These are phyloP conservation scores for Urocitellus parryii DNA, from an alignment of 2,113 vertebrate species.

Conservation along the genomic window DNA sequence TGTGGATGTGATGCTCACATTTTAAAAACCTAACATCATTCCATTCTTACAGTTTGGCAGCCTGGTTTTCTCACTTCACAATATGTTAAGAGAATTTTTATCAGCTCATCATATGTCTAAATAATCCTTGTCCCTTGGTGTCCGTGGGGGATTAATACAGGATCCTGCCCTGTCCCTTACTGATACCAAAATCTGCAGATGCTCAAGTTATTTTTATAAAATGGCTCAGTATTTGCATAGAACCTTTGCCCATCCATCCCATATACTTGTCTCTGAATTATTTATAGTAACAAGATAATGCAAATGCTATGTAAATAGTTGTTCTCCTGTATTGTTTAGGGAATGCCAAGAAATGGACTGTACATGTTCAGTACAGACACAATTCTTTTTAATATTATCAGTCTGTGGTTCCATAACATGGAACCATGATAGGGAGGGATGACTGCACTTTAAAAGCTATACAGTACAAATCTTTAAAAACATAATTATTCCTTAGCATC, in stretches of 20 bases:
- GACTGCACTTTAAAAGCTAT: background rate
- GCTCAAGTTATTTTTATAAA: background rate
- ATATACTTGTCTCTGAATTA: background rate
- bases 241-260: background rate
- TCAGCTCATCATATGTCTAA: background rate
- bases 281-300: background rate
- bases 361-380: background rate
- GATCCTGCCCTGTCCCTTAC: fast-evolving
- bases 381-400: background rate
- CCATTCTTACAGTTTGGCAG: background rate
- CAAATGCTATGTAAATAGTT: background rate
- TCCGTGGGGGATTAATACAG: background rate
- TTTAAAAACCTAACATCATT: background rate
- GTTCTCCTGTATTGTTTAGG: background rate
- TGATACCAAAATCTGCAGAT: background rate
- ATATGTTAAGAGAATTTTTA: background rate
- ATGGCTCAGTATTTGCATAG: background rate
- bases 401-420: background rate
- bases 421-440: background rate
- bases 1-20: background rate
- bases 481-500: background rate
- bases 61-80: background rate
- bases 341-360: background rate
- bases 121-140: background rate
- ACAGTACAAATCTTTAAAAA: background rate